Evolutionary conservation across 2,113 vertebrate genomes (phyloP).

Genomic region (human (Homo sapiens)): DNA sequence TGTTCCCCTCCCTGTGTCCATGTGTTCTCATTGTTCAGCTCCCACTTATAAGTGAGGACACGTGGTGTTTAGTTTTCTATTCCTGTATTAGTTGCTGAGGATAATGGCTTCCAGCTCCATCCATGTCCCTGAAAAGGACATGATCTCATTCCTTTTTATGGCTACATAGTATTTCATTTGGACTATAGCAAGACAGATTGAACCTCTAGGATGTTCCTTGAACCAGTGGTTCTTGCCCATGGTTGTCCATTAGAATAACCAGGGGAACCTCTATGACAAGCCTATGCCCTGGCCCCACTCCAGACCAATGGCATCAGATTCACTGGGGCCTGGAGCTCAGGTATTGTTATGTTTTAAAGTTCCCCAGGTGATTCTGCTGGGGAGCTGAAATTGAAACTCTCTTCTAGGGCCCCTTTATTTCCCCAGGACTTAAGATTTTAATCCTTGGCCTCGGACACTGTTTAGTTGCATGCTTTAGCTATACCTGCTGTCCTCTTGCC

Average conservation of each 20-base stretch:
- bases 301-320: not conserved
- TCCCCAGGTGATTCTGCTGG: not conserved
- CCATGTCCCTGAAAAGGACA: no score
- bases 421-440: not conserved
- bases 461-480: not conserved
- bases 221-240: not conserved
- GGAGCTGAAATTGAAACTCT: not conserved
- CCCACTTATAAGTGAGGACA: no score
- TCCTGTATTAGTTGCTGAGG: no score
- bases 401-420: not conserved
- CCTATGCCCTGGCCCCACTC: not conserved
- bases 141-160: no score
- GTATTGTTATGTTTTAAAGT: not conserved
- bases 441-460: not conserved
- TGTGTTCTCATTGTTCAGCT: no score
- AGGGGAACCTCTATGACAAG: not conserved
- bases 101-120: no score
- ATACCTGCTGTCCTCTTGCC: rapidly evolving
- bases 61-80: no score
- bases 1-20: no score
- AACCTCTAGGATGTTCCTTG: not conserved
- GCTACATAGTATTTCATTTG: no score
- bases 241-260: no score
- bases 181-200: not conserved
- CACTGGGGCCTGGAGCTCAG: not conserved